Evolutionary conservation across 2,888 invertebrate species (phyloP).

Genomic region (Heliconius ismenius): DNA sequence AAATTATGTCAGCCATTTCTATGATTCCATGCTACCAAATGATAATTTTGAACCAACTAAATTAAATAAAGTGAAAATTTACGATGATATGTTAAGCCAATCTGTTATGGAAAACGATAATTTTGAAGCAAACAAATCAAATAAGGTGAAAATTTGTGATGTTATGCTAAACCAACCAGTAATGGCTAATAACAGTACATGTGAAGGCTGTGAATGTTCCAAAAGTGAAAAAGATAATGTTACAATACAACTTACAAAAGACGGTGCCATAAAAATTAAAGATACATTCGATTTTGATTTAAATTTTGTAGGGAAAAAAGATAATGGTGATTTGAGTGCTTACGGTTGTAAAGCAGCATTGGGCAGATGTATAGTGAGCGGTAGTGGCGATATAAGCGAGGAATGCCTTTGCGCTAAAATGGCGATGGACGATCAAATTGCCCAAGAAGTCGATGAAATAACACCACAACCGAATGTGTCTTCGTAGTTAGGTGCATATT

Average conservation of each 20-base stretch:
- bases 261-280: slow-evolving; percentile 67
- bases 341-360: slow-evolving; percentile 70
- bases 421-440: slow-evolving; percentile 62
- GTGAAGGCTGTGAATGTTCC: slow-evolving; percentile 58
- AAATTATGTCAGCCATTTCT: slow-evolving; percentile 46
- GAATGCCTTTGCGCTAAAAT: slow-evolving; percentile 73
- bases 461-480: slow-evolving; percentile 60
- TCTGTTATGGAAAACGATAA: slow-evolving; percentile 25
- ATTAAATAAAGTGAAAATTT: slow-evolving; percentile 15
- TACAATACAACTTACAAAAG: slow-evolving; percentile 58
- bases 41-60: slow-evolving; percentile 30
- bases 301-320: slow-evolving; percentile 16
- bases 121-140: slow-evolving; percentile 24
- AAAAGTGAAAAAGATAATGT: slow-evolving; percentile 27
- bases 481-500: slow-evolving; percentile 4
- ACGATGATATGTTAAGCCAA: slow-evolving; percentile 27
- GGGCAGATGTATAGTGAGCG: slow-evolving; percentile 73
- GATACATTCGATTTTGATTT: slow-evolving; percentile 62
- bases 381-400: slow-evolving; percentile 64
- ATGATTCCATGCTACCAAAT: slow-evolving; percentile 41
- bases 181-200: slow-evolving; percentile 39
- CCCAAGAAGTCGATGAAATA: slow-evolving; percentile 73
- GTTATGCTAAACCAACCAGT: slow-evolving; percentile 29
- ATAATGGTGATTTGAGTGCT: slow-evolving; percentile 36
- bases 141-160: slow-evolving; percentile 15